Conservation (phyloP, 1,140 invertebrate genomes). For the Popillia japonica region DNA sequence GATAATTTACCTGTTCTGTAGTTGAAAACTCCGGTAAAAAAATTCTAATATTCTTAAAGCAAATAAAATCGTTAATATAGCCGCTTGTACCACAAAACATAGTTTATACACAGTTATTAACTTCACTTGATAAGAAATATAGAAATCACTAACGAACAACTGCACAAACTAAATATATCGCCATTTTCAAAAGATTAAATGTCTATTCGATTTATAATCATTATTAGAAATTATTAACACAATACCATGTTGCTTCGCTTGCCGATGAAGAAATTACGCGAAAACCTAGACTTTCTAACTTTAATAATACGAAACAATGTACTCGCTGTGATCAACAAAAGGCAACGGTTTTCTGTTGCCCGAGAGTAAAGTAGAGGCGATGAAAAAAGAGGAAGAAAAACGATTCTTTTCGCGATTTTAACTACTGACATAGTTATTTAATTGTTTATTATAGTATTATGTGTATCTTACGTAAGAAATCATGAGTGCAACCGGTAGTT, state of each 20-base stretch:
- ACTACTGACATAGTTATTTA: constrained; percentile 11
- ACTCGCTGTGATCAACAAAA: neutral
- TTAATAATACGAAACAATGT: constrained; percentile 28
- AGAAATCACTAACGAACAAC: neutral
- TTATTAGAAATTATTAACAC: neutral
- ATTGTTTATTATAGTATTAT: constrained; percentile 6
- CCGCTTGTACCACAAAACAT: constrained; percentile 18
- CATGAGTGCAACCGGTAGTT: neutral
- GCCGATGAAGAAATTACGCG: constrained; percentile 16
- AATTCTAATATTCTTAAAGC: constrained; percentile 6
- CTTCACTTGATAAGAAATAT: neutral
- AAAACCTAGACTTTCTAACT: constrained; percentile 29
- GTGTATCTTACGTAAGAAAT: neutral
- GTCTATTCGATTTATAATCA: neutral
- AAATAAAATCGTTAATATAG: constrained; percentile 12
- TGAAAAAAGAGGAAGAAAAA: neutral
- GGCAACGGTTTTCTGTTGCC: neutral
- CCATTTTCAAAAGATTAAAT: neutral
- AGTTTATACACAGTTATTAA: neutral
- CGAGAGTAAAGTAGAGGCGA: constrained; percentile 2
- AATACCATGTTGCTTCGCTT: neutral
- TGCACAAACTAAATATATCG: neutral
- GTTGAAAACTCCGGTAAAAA: neutral
- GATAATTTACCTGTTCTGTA: constrained; percentile 7
- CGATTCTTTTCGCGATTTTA: neutral